phyloP scores from a whole-genome alignment of 2,113 vertebrate genomes.

The Daboia siamensis region DNA sequence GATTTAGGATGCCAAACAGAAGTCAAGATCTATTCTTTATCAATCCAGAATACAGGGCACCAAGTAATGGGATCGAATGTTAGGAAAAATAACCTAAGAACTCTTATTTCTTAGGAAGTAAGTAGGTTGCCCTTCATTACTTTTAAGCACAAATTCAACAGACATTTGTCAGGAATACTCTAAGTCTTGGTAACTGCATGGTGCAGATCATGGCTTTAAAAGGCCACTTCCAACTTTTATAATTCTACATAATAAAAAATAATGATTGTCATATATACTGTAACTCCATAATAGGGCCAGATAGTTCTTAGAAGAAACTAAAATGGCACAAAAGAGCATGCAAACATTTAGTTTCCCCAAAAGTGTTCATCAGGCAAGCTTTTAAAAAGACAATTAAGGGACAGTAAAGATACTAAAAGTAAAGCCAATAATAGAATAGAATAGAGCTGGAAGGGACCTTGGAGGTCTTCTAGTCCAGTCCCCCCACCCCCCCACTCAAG shows the following conservation, averaged over 20 bases:
- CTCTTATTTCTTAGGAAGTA: background rate
- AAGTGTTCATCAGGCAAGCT: background rate
- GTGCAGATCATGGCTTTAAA: background rate
- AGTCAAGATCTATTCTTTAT: background rate
- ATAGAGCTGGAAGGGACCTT: too few species aligned
- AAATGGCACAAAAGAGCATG: background rate
- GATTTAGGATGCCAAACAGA: background rate
- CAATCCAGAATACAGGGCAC: background rate
- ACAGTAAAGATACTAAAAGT: background rate
- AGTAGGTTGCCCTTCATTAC: background rate
- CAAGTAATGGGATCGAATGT: background rate
- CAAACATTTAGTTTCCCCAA: background rate
- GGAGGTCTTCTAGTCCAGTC: too few species aligned
- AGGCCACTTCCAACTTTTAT: background rate
- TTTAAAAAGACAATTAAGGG: background rate
- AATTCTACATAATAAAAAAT: background rate
- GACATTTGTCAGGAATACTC: background rate
- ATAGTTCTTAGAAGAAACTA: background rate
- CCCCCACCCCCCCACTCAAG: too few species aligned
- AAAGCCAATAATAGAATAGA: background rate
- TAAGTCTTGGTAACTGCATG: background rate
- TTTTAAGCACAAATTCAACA: background rate
- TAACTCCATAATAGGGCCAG: background rate
- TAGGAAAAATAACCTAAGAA: background rate
- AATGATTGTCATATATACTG: background rate